phyloP scores from a whole-genome alignment of 2,113 vertebrate genomes.

The Oceanodroma tethys region DNA sequence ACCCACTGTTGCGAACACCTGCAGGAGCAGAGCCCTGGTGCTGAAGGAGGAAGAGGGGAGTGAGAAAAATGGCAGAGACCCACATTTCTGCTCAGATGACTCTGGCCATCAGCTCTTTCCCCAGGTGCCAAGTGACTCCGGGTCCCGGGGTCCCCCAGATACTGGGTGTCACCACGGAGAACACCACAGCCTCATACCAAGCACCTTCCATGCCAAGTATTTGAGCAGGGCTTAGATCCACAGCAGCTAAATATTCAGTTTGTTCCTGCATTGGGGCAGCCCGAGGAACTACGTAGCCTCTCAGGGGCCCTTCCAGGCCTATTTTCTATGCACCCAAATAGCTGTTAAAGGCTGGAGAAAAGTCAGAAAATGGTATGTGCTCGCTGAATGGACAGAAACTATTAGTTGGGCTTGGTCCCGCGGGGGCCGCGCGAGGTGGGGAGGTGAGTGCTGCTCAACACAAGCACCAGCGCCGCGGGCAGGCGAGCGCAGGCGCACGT shows the following conservation, averaged over 20 bases:
- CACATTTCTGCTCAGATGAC: not conserved
- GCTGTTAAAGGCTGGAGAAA: not conserved
- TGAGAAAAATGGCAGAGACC: not conserved
- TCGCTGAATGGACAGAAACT: not conserved
- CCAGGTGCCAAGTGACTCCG: not conserved
- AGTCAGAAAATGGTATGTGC: not conserved
- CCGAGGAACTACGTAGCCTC: not conserved
- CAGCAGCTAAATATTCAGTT: not conserved
- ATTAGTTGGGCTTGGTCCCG: not conserved
- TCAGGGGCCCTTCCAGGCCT: not conserved
- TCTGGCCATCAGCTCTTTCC: not conserved
- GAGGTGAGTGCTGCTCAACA: not conserved
- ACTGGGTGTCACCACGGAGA: not conserved
- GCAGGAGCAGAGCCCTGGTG: accelerated
- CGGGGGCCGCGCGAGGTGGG: accelerated
- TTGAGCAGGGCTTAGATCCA: not conserved
- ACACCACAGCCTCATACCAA: not conserved
- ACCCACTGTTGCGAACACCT: not conserved
- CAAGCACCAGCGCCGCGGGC: not conserved
- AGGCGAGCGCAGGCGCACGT: accelerated
- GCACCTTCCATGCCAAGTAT: not conserved
- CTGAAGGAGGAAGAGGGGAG: not conserved
- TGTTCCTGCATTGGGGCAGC: not conserved
- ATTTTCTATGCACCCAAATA: not conserved
- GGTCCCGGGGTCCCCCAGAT: not conserved